A percentile compares a stretch with the other conserved stretches of the same genome.
Evolutionary conservation across 2,888 invertebrate species (phyloP).

Genomic region (Sinelater perroti): DNA sequence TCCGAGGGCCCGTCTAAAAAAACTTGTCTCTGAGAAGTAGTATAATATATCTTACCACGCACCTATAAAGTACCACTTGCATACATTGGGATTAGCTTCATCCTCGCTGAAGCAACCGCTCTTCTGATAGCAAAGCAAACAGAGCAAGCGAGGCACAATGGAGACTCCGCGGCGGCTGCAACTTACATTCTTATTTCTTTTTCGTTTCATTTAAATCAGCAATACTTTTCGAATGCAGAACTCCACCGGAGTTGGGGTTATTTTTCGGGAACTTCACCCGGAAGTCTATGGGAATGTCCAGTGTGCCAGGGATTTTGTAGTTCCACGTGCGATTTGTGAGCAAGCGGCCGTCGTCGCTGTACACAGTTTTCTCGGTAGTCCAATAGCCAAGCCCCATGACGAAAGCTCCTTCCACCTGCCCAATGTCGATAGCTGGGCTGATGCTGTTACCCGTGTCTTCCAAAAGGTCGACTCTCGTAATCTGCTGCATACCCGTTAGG

Average conservation of each 20-base stretch:
- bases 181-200: conserved; percentile 29
- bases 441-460: conserved; percentile 79
- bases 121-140: conserved; percentile 55
- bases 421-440: conserved; percentile 76
- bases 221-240: conserved; percentile 79
- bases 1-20: conserved; percentile 39
- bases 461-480: conserved; percentile 73
- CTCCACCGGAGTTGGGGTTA: conserved; percentile 70
- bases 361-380: conserved; percentile 75
- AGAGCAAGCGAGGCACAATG: conserved; percentile 65
- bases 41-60: too few species aligned
- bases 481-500: conserved; percentile 77
- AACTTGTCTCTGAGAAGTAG: too few species aligned
- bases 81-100: conserved; percentile 43
- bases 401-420: conserved; percentile 76
- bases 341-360: conserved; percentile 71
- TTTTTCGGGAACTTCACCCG: conserved; percentile 73
- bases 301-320: conserved; percentile 78
- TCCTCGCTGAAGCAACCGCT: conserved; percentile 49
- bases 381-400: conserved; percentile 74
- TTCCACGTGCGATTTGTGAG: conserved; percentile 82
- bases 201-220: background rate
- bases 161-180: conserved; percentile 71
- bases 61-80: conserved; percentile 50
- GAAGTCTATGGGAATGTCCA: conserved; percentile 81